Evolutionary conservation across 1,140 invertebrate species (phyloP), one percentile per base, ranked within the genome.

Genomic region (Eupeodes corollae): DNA sequence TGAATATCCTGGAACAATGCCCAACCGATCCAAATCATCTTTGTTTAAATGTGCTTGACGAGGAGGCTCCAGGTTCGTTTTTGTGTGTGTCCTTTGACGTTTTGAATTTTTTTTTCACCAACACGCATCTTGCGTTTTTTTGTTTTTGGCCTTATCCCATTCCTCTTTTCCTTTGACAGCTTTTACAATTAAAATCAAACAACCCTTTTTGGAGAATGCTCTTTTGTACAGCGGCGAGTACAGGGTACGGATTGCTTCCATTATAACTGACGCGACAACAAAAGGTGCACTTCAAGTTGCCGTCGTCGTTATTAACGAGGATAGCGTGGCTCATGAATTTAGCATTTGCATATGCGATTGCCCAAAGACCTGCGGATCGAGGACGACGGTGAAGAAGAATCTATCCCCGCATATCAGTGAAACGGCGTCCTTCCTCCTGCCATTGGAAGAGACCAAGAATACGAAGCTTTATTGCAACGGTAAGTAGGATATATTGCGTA

Each of bases 181-280:
- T 6, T 51, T 19, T 42, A 43, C 8, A n/a, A 40, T 51, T 14
- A 51, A 48, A 41, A 12, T 51, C 15, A 39, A 51, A 21, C 38
- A 48, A 19, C 46, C 50, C 10, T 51, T 51, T 30, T 5, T 21
- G 18, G 19, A 51, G 31, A 51, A 51, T 37, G 34, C 15, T 19
- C 10, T 51, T 5, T 26, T 48, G 14, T n/a, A 19, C 21, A 30
- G 39, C 12, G 42, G 48, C 19, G 11, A 10, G 10, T 44, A 30
- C 16, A 51, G 46, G 11, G 49, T 55, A 1, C 59, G 56, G 32
- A 52, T 63, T 11, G 45, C 52, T 3, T 52, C 39, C 42, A 55
- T 63, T 42, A 16, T 59, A 21, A 61, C 53, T 14, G 61, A 63
- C 44, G 54, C 58, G 6, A 63, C 58, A 0, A 59, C 54, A 37